Conservation (phyloP, 2,888 invertebrate species). For the Priocnemis perturbator region DNA sequence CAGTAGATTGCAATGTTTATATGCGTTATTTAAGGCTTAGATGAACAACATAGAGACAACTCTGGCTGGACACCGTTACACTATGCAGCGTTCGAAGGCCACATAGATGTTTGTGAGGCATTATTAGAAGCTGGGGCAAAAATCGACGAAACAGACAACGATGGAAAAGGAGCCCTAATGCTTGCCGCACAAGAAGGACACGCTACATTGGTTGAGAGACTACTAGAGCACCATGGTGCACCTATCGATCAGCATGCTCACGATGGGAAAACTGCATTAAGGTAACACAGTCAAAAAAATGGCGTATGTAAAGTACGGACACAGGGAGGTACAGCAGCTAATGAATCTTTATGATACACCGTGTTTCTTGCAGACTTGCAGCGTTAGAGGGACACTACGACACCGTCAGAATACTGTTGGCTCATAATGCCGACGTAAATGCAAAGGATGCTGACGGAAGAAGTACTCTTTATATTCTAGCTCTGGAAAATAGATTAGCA, state of each 20-base stretch:
- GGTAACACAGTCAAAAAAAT: constrained; percentile 73
- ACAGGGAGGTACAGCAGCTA: no score
- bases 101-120: constrained; percentile 88
- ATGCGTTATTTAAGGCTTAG: constrained; percentile 77
- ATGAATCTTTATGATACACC: constrained; percentile 1
- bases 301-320: neutral
- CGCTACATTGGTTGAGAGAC: constrained; percentile 80
- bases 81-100: constrained; percentile 96
- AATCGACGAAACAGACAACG: constrained; percentile 93
- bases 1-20: constrained; percentile 4
- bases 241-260: constrained; percentile 91
- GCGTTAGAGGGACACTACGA: constrained; percentile 91
- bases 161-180: constrained; percentile 91
- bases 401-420: constrained; percentile 82
- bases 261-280: constrained; percentile 92
- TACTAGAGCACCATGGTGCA: constrained; percentile 85
- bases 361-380: constrained; percentile 79
- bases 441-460: constrained; percentile 94
- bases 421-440: constrained; percentile 89
- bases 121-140: constrained; percentile 91
- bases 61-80: constrained; percentile 98
- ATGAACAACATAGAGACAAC: constrained; percentile 93
- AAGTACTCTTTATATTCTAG: constrained; percentile 93
- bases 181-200: constrained; percentile 94
- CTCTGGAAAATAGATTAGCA: constrained; percentile 89